Percentiles rank a stretch among this genome's conserved stretches.
phyloP scores from a whole-genome alignment of 2,888 invertebrate species.

The Archips crataeganus region DNA sequence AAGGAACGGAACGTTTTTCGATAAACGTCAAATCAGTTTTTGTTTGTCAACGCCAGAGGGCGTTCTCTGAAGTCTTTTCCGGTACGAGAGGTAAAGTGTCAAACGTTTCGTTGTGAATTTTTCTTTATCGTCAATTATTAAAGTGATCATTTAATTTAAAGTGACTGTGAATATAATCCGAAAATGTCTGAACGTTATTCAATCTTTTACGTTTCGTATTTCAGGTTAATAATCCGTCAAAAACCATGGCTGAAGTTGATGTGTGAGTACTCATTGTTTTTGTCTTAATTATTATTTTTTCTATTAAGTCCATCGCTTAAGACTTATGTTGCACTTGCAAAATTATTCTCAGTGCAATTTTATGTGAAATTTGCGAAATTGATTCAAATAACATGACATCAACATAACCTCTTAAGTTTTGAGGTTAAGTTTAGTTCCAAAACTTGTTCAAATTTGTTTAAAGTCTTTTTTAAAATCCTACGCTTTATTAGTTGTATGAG shows the following conservation, averaged over 20 bases:
- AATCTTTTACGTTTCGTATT: slow-evolving; percentile 72
- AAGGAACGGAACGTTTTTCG: slow-evolving; percentile 25
- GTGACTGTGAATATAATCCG: slow-evolving; percentile 49
- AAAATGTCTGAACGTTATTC: slow-evolving; percentile 57
- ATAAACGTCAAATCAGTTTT: slow-evolving; percentile 36
- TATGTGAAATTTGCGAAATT: slow-evolving; percentile 21
- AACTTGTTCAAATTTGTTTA: slow-evolving; percentile 43
- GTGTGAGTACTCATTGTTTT: slow-evolving; percentile 88
- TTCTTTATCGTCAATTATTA: slow-evolving; percentile 71
- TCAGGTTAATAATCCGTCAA: slow-evolving; percentile 72
- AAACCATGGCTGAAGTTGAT: slow-evolving; percentile 93
- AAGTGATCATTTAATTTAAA: slow-evolving; percentile 60
- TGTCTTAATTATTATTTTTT: slow-evolving; percentile 42
- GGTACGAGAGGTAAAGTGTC: slow-evolving; percentile 84
- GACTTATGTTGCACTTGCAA: neutral
- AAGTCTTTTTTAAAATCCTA: neutral
- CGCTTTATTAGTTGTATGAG: too few species aligned
- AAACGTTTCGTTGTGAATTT: slow-evolving; percentile 67
- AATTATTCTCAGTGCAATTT: neutral
- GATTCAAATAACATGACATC: slow-evolving; percentile 59
- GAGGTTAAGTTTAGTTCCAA: slow-evolving; percentile 29
- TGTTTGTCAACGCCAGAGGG: slow-evolving; percentile 38
- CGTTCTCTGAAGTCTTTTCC: slow-evolving; percentile 67
- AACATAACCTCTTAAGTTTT: slow-evolving; percentile 70
- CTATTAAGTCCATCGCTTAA: neutral